Base-by-base conservation (phyloP, 2,888 invertebrate genomes). In the Steinernema hermaphroditum region DNA sequence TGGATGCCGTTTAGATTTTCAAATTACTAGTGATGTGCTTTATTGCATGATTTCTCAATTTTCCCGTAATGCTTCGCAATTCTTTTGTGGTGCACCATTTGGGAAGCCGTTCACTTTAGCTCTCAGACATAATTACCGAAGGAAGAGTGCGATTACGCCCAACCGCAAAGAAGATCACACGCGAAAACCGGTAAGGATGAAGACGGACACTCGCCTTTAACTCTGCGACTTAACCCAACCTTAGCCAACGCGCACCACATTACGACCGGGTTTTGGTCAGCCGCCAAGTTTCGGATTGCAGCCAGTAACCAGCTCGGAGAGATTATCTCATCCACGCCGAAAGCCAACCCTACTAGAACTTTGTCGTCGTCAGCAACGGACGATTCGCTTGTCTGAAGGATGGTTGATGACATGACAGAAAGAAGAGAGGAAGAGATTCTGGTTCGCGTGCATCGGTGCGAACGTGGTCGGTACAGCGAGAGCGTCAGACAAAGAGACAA, bases 401-500 rank as follows among this genome's bases (percentile, higher is more conserved):
- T 27, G 37, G 37, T 37, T 37, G 37, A 37, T 37, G 37, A 16
- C 22, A 27, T 27, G 27, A 6, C 54, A 24, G 6, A 37, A 27
- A 54, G 54, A 54, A 8, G 16, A 27, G 16, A 46, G n/a, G 6
- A 54, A 24, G 16, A 54, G 54, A 54, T 54, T 54, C 54, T 54
- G 19, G 54, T 54, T 54, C 54, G 27, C 54, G 22, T 27, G 54
- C 54, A 54, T 22, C 24, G 16, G 46, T 4, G 22, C 22, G 27
- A 54, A 22, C 27, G 27, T 49, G 49, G 49, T 54, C 54, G 54
- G 24, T 54, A 19, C 24, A 27, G 27, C 8, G 54, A 54, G 54
- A 54, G 54, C 27, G 27, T 8, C 54, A 54, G 54, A 54, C 54
- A 54, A 54, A 54, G 54, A 54, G 54, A 54, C 54, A 54, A 54